Conservation (phyloP, 1,140 invertebrate species). For the Homalodisca vitripennis region DNA sequence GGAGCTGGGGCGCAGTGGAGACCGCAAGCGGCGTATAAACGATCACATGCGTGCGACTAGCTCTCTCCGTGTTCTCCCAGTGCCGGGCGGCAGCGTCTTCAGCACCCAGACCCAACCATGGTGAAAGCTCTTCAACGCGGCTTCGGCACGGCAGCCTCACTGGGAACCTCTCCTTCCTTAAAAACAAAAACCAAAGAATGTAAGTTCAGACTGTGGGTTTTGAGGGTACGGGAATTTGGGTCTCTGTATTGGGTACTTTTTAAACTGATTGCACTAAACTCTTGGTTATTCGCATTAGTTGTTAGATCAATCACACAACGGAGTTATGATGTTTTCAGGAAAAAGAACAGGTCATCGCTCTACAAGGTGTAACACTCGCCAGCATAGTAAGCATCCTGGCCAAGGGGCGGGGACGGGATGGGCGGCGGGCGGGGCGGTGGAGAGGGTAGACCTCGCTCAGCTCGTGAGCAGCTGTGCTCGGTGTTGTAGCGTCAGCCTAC, state of each 20-base stretch:
- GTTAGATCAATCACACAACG: neutral
- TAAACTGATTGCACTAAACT: neutral
- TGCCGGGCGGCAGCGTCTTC: constrained; percentile 72
- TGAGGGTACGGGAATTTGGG: neutral
- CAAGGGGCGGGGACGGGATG: constrained; percentile 79
- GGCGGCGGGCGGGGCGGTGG: constrained; percentile 43
- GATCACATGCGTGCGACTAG: constrained; percentile 85
- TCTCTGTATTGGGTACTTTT: neutral
- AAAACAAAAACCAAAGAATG: constrained; percentile 81
- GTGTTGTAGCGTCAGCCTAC: constrained; percentile 94
- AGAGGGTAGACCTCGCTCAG: constrained; percentile 31
- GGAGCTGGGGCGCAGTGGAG: constrained; percentile 68
- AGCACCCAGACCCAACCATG: constrained; percentile 73
- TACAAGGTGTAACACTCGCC: constrained; percentile 87
- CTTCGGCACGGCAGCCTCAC: constrained; percentile 93
- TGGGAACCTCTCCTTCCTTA: constrained; percentile 88
- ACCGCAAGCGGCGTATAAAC: constrained; percentile 63
- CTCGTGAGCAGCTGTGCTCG: constrained; percentile 62
- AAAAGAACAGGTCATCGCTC: constrained; percentile 70
- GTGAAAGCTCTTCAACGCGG: constrained; percentile 95
- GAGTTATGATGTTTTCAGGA: constrained; percentile 54
- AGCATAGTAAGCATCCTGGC: constrained; percentile 92
- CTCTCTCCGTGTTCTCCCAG: constrained; percentile 92
- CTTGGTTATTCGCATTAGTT: neutral
- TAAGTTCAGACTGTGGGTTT: neutral